phyloP scores from a whole-genome alignment of 2,113 vertebrate species.

The Gopherus flavomarginatus region DNA sequence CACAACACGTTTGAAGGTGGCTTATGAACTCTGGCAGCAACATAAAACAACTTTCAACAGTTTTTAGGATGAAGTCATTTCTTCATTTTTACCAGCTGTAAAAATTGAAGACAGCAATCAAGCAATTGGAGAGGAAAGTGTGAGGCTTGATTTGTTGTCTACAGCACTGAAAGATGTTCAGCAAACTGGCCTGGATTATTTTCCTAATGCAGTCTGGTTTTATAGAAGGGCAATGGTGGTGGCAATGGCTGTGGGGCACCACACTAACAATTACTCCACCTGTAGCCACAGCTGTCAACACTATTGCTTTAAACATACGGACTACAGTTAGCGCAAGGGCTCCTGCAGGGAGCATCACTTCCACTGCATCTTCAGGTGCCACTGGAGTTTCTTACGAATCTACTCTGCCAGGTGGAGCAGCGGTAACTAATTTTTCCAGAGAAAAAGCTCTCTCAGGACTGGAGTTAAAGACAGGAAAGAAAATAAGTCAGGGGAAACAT shows the following conservation, averaged over 20 bases:
- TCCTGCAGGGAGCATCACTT: not conserved
- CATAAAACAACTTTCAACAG: not conserved
- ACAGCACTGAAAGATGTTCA: conserved; percentile 55
- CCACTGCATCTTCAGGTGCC: not conserved
- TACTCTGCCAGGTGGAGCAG: not conserved
- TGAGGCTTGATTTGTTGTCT: not conserved
- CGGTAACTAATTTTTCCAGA: not conserved
- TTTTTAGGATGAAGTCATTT: not conserved
- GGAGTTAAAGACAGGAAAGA: not conserved
- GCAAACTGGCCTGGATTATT: not conserved
- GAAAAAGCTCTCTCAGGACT: not conserved
- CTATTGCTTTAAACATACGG: not conserved
- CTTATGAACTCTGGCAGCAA: not conserved
- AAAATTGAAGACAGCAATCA: not conserved
- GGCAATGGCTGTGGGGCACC: conserved; percentile 44
- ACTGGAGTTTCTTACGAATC: not conserved
- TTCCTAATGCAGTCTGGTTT: conserved; percentile 47
- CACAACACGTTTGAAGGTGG: not conserved
- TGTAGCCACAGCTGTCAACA: not conserved
- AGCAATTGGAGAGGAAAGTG: not conserved
- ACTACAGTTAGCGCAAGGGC: not conserved
- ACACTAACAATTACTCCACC: not conserved
- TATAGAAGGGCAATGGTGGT: conserved; percentile 74
- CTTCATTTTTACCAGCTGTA: not conserved
- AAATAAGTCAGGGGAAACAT: not conserved